phyloP scores from a whole-genome alignment of 2,888 invertebrate species.

The Hemithea aestivaria region DNA sequence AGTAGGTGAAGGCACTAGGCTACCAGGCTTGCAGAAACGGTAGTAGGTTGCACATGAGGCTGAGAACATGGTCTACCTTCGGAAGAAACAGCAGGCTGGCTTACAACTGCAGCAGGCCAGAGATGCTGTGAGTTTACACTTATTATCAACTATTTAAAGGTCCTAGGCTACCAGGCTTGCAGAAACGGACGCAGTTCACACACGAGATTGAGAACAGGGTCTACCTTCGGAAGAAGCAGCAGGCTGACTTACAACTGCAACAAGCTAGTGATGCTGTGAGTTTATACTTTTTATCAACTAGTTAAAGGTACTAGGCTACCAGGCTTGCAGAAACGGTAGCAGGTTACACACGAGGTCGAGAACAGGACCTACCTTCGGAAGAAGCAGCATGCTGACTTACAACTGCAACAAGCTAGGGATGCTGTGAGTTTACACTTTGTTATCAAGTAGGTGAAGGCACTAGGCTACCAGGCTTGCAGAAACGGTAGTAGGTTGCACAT shows the following conservation, averaged over 20 bases:
- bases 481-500: conserved; percentile 97
- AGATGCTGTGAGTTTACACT: conserved; percentile 92
- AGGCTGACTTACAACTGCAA: conserved; percentile 90
- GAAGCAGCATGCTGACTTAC: conserved; percentile 88
- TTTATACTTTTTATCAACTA: too few species aligned
- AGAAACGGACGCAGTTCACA: conserved; percentile 96
- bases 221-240: conserved; percentile 90
- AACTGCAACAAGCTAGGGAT: conserved; percentile 80
- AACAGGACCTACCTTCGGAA: conserved; percentile 92
- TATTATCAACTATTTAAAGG: too few species aligned
- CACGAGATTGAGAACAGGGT: conserved; percentile 96
- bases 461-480: conserved; percentile 92
- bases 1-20: too few species aligned
- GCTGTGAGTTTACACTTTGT: too few species aligned
- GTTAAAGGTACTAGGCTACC: conserved; percentile 93
- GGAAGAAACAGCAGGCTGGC: conserved; percentile 91
- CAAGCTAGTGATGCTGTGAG: too few species aligned
- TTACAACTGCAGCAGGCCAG: conserved; percentile 91
- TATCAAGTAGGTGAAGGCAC: too few species aligned
- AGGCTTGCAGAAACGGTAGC: conserved; percentile 95
- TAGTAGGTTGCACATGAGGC: conserved; percentile 97
- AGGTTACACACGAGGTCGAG: conserved; percentile 97
- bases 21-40: conserved; percentile 94
- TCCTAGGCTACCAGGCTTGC: conserved; percentile 90
- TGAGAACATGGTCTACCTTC: conserved; percentile 92